Evolutionary conservation across 1,140 invertebrate genomes (phyloP).

Genomic region (Copidosoma floridanum): DNA sequence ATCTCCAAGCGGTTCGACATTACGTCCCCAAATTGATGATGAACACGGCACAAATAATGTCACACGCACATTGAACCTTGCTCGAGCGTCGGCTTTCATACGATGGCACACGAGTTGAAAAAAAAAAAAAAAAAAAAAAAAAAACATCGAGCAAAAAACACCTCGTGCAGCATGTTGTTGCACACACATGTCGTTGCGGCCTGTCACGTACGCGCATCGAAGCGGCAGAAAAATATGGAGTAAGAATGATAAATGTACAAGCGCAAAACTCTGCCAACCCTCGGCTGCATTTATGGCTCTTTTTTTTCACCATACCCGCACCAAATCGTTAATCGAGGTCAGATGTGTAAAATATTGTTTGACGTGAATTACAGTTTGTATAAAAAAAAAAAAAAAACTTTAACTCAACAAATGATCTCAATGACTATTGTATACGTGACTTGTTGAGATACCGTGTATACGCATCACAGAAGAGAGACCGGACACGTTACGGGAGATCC

Average conservation of each 20-base stretch:
- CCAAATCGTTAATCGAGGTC: not conserved
- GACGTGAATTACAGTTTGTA: no score
- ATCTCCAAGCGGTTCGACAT: no score
- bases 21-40: not conserved
- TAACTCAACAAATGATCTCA: no score
- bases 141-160: not conserved
- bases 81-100: not conserved
- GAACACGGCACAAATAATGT: not conserved
- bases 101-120: slow-evolving; percentile 1
- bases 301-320: not conserved
- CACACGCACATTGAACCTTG: not conserved
- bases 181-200: slow-evolving; percentile 1
- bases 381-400: no score
- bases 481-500: not conserved
- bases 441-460: no score
- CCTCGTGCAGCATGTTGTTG: not conserved
- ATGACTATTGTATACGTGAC: no score
- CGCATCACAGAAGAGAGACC: no score
- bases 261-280: not conserved
- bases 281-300: not conserved
- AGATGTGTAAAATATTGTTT: slow-evolving; percentile 7
- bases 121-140: no score
- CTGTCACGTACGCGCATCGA: not conserved
- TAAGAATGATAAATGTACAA: slow-evolving; percentile 20
- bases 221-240: slow-evolving; percentile 1